Percentiles rank a stretch among this genome's conserved stretches.
phyloP scores from a whole-genome alignment of 2,113 vertebrate species.

The Oncorhynchus kisutch region DNA sequence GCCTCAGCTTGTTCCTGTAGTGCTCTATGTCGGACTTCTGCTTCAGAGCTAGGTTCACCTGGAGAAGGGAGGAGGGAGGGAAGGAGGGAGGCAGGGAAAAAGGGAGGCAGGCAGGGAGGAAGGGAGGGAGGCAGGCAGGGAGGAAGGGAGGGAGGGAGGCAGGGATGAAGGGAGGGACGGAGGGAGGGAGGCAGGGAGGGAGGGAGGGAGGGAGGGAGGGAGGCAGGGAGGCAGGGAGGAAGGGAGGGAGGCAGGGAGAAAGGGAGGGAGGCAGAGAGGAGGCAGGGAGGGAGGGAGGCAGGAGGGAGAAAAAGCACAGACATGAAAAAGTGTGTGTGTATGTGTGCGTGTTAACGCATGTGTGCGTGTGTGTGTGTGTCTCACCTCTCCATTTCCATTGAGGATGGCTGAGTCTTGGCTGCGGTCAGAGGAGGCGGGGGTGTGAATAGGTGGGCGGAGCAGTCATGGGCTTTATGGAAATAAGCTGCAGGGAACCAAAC shows the following conservation, averaged over 20 bases:
- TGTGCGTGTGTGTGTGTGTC: slow-evolving; percentile 41
- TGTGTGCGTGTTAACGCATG: not conserved
- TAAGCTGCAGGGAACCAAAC: slow-evolving; percentile 93
- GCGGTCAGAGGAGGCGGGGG: slow-evolving; percentile 81
- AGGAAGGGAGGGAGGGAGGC: too few species aligned
- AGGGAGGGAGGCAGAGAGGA: too few species aligned
- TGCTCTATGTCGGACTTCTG: slow-evolving; percentile 99
- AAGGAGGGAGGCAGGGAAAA: too few species aligned
- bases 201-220: not conserved
- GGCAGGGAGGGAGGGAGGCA: too few species aligned
- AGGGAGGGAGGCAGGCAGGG: not conserved
- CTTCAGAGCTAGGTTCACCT: slow-evolving; percentile 96
- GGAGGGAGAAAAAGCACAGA: not conserved
- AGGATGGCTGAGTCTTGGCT: slow-evolving; percentile 84
- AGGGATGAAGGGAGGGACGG: too few species aligned
- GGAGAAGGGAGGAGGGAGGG: not conserved
- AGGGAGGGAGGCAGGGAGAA: too few species aligned
- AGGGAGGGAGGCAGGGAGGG: too few species aligned
- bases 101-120: not conserved
- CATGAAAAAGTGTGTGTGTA: not conserved
- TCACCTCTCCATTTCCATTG: slow-evolving; percentile 86
- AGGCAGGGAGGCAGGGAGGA: not conserved
- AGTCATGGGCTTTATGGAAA: slow-evolving; percentile 86
- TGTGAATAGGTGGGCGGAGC: slow-evolving; percentile 80
- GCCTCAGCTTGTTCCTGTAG: slow-evolving; percentile 95